Evolutionary conservation across 2,113 vertebrate genomes (phyloP), one percentile per base, ranked within the genome.

Genomic region (Elachura formosa): DNA sequence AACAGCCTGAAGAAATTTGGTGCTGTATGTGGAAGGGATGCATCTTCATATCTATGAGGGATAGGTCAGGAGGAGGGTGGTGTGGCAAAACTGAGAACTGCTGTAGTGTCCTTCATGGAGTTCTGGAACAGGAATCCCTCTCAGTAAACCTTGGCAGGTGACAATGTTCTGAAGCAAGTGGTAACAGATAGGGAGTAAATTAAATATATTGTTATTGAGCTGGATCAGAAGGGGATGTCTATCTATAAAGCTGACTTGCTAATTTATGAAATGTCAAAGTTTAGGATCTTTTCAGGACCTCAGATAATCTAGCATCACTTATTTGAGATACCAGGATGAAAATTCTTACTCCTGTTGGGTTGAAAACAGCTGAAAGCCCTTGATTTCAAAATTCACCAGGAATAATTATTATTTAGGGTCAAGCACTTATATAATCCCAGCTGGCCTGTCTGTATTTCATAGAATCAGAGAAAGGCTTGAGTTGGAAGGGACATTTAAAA

Each of bases 151-250:
- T 73, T 63, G 33, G 48, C 80, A 58, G 59, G 59, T 82, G 78
- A 40, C 43, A 67, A 79, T 85, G 78, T 80, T 77, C 59, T 66
- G 89, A 92, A 94, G 67, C 58, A 88, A 54, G 67, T 79, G 49
- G 41, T 88, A 83, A 86, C 51, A 88, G 69, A 78, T 16, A 52
- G 76, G 29, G 46, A 89, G 64, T 92, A 54, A 95, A 71, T 77
- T 17, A 63, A 74, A 51, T 55, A 54, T 16, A 41, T 73, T 81
- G 34, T 89, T 81, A 71, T 62, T 46, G 80, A 87, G 76, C 12
- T 91, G 80, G 62, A 86, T 86, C 55, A 52, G 84, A 86, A 88
- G 20, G 24, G 25, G 5, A 24, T 66, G 33, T 80, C 68, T 94
- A 9, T 82, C 58, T 93, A 25, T 49, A 73, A 67, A 86, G 26